Base-by-base conservation (phyloP, 2,113 vertebrate species). In the Cheirogaleus medius region DNA sequence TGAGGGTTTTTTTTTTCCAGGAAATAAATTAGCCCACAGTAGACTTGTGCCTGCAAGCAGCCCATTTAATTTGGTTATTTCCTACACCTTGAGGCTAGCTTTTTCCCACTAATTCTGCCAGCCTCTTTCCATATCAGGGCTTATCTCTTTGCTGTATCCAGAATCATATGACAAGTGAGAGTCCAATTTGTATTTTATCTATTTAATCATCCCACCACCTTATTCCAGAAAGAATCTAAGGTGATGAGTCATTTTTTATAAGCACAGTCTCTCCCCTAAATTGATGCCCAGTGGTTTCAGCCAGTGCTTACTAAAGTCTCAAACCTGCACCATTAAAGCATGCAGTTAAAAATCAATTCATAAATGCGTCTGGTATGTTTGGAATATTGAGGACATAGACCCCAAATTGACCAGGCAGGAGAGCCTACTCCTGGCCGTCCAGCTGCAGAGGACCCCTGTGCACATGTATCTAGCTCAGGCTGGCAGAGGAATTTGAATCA, bases 21-120 rank as follows among this genome's bases (percentile, higher is more conserved):
- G 97, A 98, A 98, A 97, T 96, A 98, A 98, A 98, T 98, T 98
- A 98, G 97, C 98, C 97, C 97, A 98, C 97, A 98, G 98, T 98
- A 98, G 98, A 98, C 97, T 95, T 97, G 96, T 97, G 97, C 97
- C 98, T 98, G 96, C 95, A 83, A 98, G 97, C 96, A 97, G 91
- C 96, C 96, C 96, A 81, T 91, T 98, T 98, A 98, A 98, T 97
- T 97, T 98, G 96, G 96, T 97, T 98, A 97, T 96, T 97, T 97
- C 98, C 97, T 97, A 74, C 0, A 17, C 96, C 97, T 97, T 85
- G 95, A 97, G 97, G 96, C 95, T 63, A 92, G 87, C 90, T 95
- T 94, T 96, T 80, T 7, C 96, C 90, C 92, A 90, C 96, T 98
- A 97, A 98, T 97, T 98, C 96, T 93, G 87, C 81, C 93, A 85